phyloP scores from a whole-genome alignment of 2,888 invertebrate genomes.

The Caenorhabditis sp. region DNA sequence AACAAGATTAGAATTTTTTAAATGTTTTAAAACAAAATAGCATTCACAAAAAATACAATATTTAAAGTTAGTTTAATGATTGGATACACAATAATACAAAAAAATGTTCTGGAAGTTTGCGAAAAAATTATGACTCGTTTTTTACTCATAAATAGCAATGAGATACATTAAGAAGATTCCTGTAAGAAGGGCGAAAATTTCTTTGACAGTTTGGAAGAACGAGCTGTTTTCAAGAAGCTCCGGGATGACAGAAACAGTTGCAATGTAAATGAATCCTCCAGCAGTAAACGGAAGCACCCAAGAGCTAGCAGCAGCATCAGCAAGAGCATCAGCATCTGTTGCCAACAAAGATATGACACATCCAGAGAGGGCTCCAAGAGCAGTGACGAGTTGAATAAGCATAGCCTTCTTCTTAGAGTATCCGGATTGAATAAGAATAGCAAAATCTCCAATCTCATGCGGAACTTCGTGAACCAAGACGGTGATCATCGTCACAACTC shows the following conservation, averaged over 20 bases:
- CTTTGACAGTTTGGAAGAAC: conserved; percentile 78
- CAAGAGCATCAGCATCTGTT: conserved; percentile 78
- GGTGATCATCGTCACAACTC: conserved; percentile 91
- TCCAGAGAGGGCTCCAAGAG: conserved; percentile 94
- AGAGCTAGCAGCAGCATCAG: conserved; percentile 86
- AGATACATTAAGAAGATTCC: conserved; percentile 82
- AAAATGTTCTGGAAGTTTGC: no score
- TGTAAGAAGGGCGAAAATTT: conserved; percentile 77
- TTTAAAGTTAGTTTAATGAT: no score
- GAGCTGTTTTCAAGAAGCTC: conserved; percentile 91
- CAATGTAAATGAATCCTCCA: conserved; percentile 97
- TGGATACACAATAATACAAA: no score
- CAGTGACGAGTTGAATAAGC: conserved; percentile 94
- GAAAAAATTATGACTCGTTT: no score
- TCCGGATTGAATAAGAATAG: conserved; percentile 97
- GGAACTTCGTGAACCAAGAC: conserved; percentile 98
- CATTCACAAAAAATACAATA: neutral
- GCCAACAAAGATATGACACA: conserved; percentile 80
- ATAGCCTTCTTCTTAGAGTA: conserved; percentile 96
- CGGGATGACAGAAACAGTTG: conserved; percentile 98
- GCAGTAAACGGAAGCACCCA: conserved; percentile 93
- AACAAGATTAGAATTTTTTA: conserved; percentile 11
- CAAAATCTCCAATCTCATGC: conserved; percentile 99
- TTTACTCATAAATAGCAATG: conserved; percentile 80
- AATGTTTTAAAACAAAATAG: conserved; percentile 19